Evolutionary conservation across 2,888 invertebrate species (phyloP), one percentile per base, ranked within the genome.

Genomic region (Pandemis corylana): DNA sequence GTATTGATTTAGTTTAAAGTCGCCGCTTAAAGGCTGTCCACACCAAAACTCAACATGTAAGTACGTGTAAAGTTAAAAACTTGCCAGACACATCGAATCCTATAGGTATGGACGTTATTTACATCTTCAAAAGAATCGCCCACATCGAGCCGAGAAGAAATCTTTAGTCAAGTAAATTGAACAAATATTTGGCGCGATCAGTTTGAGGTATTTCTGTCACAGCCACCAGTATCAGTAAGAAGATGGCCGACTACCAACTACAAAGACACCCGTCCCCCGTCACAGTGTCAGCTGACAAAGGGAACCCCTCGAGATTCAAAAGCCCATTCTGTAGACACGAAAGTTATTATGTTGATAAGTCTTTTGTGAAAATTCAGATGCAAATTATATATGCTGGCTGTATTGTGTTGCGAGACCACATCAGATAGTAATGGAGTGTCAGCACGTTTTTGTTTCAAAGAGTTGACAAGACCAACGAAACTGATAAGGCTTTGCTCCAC

Each of bases 281-380:
- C 74, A 51, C 62, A 68, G n/a, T 41, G 66, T 70, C 70, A 74
- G 36, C 41, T 71, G 75, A 75, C 75, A 75, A 74, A 61, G 65
- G 49, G 10, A 7, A 41, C 13, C 56, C 73, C 68, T 67, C 56
- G 75, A 70, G 70, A 75, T 46, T 75, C 70, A 46, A 75, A 69
- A 63, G 75, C 66, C 70, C 46, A 75, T 75, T 75, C 65, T 70
- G 62, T 63, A 61, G 68, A 74, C 69, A 68, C 20, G 64, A 75
- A 75, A 71, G 70, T 75, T 75, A 70, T 75, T 75, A 75, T 70
- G 70, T 66, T 70, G 69, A 70, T 73, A 73, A 73, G 74, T 70
- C 69, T 70, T 71, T 75, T 75, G 70, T 75, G 44, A 67, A 28
- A 69, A 56, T 75, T 63, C 61, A 66, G 28, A 63, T 70, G 69